Evolutionary conservation across 2,113 vertebrate genomes (phyloP).

Genomic region (Stigmatopora nigra): DNA sequence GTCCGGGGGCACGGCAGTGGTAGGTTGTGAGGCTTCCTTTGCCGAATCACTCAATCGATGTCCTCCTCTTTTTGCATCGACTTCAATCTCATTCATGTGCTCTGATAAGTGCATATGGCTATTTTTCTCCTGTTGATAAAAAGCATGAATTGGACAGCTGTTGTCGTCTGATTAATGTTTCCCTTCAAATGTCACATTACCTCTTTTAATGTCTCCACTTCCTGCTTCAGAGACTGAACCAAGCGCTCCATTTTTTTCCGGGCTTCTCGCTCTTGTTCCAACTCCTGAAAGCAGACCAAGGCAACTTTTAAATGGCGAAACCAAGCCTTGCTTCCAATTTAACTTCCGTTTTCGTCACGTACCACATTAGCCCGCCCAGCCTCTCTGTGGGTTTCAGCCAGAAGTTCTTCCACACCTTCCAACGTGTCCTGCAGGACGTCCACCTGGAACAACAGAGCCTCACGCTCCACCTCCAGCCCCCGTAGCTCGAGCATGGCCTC

Average conservation of each 20-base stretch:
- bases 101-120: conserved; percentile 6
- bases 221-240: conserved; percentile 55
- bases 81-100: conserved; percentile 2
- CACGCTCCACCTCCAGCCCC: conserved; percentile 68
- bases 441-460: conserved; percentile 71
- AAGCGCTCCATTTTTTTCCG: conserved; percentile 60
- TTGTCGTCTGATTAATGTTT: conserved; percentile 3
- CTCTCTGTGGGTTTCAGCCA: conserved; percentile 68
- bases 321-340: background rate
- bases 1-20: background rate
- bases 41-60: conserved; percentile 6
- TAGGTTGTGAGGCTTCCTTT: background rate
- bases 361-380: conserved; percentile 54
- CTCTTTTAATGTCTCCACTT: conserved; percentile 66
- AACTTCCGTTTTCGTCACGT: background rate
- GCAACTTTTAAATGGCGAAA: background rate
- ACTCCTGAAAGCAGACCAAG: conserved; percentile 50
- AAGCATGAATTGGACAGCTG: background rate
- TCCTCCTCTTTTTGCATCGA: background rate
- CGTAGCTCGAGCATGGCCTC: conserved; percentile 66
- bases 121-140: conserved; percentile 48
- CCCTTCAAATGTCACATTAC: conserved; percentile 35
- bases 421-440: conserved; percentile 71
- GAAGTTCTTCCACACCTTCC: conserved; percentile 70
- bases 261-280: conserved; percentile 55